Base-by-base conservation (phyloP, 2,888 invertebrate species). In the Dyspetes luteomarginatus region DNA sequence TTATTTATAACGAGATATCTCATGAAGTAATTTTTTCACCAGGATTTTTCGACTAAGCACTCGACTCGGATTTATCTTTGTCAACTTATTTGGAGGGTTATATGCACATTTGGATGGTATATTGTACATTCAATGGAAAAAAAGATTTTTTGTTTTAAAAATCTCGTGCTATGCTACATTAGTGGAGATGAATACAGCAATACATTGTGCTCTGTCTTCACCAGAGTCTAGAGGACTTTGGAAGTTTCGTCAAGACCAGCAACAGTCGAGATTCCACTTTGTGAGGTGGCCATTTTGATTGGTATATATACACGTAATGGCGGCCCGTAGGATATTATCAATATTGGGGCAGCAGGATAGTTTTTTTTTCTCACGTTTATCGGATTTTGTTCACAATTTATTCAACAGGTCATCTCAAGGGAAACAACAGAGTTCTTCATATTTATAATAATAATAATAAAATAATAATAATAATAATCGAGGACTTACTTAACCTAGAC, bases 391-490 rank as follows among this genome's bases (percentile, higher is more conserved):
- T 78, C 65, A 78, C 74, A 75, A 71, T 81, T 81, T 81, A 81
- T 81, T 81, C 73, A 81, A 81, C 76, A 77, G 43, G 50, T 81
- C 45, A 76, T 81, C 68, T 73, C 28, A 67, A 60, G 43, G 68
- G 64, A 73, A 81, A 77, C 81, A 81, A 81, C 81, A 77, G 48
- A 68, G 43, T 73, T 77, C 62, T 73, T 77, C 64, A 67, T 58
- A 52, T 22, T 73, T n/a, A 71, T 64, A 82, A 77, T 60, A 65
- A 36, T 41, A 48, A 43, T 78, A 73, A 78, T 67, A 76, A 74
- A 45, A 52, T 67, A 62, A 50, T 76, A 62, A 41, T 60, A 52
- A 73, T 72, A 50, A 78, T 68, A 64, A 65, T 65, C 69, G 74
- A 67, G 52, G 62, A 60, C 45, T 60, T 56, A 58, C 76, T 76